Percentiles rank a stretch among this genome's conserved stretches.
These are phyloP conservation scores for Cydia pomonella DNA, from an alignment of 1,140 invertebrate species.

Conservation along the genomic window DNA sequence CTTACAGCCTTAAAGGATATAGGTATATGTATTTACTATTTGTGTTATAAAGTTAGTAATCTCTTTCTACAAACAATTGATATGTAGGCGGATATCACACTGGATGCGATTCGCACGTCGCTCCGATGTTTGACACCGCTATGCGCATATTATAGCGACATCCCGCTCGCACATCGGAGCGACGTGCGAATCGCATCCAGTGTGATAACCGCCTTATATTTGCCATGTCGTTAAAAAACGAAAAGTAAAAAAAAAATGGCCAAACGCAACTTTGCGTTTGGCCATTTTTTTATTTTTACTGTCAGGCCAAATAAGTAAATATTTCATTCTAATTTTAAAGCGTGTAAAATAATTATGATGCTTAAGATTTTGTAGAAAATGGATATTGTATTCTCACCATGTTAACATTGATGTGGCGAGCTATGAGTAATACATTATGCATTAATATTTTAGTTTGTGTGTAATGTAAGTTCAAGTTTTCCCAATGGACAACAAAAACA, in stretches of 20 bases:
- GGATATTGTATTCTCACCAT: constrained; percentile 24
- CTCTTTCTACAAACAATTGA: too few species aligned
- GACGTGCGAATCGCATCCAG: too few species aligned
- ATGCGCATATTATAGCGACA: too few species aligned
- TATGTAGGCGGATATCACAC: too few species aligned
- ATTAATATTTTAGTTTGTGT: constrained; percentile 6
- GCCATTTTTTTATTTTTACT: constrained; percentile 13
- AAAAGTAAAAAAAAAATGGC: background rate
- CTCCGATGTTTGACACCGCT: too few species aligned
- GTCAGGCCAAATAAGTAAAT: background rate
- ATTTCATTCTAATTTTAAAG: background rate
- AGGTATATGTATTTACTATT: too few species aligned
- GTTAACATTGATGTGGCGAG: constrained; percentile 21
- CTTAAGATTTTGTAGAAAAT: background rate
- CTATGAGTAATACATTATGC: constrained; percentile 19
- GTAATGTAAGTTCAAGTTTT: background rate
- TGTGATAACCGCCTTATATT: too few species aligned
- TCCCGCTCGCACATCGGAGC: too few species aligned
- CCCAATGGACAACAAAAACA: background rate
- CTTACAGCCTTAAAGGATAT: background rate
- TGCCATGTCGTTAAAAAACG: background rate
- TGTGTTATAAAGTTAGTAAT: too few species aligned
- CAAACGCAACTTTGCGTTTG: background rate
- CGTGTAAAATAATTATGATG: constrained; percentile 18
- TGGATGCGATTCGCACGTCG: too few species aligned